A percentile compares a stretch with the other conserved stretches of the same genome.
Evolutionary conservation across 2,113 vertebrate genomes (phyloP).

Genomic region (Pyxicephalus adspersus): DNA sequence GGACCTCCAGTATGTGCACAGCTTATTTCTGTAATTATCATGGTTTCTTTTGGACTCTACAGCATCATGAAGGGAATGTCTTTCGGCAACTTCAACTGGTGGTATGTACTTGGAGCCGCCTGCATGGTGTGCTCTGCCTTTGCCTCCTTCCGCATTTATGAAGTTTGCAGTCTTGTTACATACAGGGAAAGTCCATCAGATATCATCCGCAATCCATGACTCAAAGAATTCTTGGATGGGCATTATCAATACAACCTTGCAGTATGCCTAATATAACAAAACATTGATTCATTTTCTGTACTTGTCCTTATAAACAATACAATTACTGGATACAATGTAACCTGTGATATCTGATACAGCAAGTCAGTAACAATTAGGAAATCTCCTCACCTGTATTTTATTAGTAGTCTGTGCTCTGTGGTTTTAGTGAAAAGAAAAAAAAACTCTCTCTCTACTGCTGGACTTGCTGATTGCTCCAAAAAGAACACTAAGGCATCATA

Average conservation of each 20-base stretch:
- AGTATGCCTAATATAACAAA: too few relatives aligned
- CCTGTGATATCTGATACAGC: too few relatives aligned
- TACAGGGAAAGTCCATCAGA: conserved; percentile 56
- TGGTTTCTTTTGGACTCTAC: conserved; percentile 65
- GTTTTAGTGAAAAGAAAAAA: too few relatives aligned
- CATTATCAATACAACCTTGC: neutral
- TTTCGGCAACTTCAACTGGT: conserved; percentile 68
- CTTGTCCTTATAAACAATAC: too few relatives aligned
- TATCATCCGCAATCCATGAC: neutral
- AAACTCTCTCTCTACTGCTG: too few relatives aligned
- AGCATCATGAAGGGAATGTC: conserved; percentile 65
- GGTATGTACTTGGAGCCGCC: conserved; percentile 65
- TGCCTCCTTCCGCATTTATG: conserved; percentile 66
- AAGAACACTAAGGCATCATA: too few relatives aligned
- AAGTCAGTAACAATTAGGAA: too few relatives aligned
- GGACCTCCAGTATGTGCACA: conserved; percentile 64
- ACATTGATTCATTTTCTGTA: too few relatives aligned
- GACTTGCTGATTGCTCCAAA: too few relatives aligned
- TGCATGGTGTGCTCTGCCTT: conserved; percentile 63
- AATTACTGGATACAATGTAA: too few relatives aligned
- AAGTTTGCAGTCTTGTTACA: conserved; percentile 59
- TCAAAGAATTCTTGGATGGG: neutral
- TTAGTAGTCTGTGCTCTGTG: too few relatives aligned
- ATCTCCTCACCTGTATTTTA: too few relatives aligned
- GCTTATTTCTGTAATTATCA: conserved; percentile 61